phyloP scores from a whole-genome alignment of 2,797 vertebrate genomes.

The Argentina silus region DNA sequence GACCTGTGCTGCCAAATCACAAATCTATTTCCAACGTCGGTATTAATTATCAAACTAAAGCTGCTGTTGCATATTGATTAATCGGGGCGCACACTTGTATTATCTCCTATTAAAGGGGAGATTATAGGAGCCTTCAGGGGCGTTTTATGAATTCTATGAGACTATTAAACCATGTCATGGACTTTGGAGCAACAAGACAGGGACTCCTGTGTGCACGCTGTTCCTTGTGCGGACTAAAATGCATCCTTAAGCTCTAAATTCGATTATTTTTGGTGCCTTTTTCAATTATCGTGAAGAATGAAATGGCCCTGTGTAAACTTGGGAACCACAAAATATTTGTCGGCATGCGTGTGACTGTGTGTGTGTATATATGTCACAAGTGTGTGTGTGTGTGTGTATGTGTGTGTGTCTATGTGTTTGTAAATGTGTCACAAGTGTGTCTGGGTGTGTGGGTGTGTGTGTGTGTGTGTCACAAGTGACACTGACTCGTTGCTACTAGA shows the following conservation, averaged over 20 bases:
- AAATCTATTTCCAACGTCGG: conserved; percentile 80
- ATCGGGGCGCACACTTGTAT: conserved; percentile 74
- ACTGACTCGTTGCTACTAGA: no score
- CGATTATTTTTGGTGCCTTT: conserved; percentile 75
- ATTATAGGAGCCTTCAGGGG: conserved; percentile 78
- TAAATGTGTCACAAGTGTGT: no score
- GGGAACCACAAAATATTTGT: conserved; percentile 6
- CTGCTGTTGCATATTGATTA: conserved; percentile 81
- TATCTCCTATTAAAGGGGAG: conserved; percentile 80
- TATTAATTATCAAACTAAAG: conserved; percentile 83
- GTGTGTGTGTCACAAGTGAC: neutral
- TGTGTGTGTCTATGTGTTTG: neutral
- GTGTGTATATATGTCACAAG: conserved; percentile 23
- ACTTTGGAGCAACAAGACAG: conserved; percentile 69
- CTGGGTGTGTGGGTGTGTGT: neutral
- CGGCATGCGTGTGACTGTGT: neutral
- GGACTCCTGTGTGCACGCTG: conserved; percentile 32
- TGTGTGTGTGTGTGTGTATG: neutral
- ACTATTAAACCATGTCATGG: conserved; percentile 77
- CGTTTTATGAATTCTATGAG: conserved; percentile 75
- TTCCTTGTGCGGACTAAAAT: conserved; percentile 53
- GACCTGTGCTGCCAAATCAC: conserved; percentile 77
- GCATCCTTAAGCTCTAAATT: conserved; percentile 78
- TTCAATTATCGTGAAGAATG: conserved; percentile 72
- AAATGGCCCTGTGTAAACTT: conserved; percentile 37